phyloP scores from a whole-genome alignment of 2,888 invertebrate genomes.

The Aricia artaxerxes region DNA sequence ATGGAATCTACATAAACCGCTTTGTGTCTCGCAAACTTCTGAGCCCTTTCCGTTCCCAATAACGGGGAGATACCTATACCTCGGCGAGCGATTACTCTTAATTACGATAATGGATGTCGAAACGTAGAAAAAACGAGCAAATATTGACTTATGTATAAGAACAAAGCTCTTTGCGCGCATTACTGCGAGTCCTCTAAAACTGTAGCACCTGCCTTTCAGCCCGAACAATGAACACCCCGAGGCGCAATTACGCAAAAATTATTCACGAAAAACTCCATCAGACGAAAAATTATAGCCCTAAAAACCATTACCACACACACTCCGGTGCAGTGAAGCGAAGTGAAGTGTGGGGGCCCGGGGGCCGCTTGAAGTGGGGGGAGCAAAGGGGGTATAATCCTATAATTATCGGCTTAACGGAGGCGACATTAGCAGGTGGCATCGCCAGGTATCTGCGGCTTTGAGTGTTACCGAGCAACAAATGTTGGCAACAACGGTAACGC shows the following conservation, averaged over 20 bases:
- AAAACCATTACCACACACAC: slow-evolving; percentile 75
- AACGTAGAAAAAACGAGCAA: slow-evolving; percentile 8
- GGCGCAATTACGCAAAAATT: slow-evolving; percentile 59
- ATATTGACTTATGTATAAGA: slow-evolving; percentile 22
- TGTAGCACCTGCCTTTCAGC: slow-evolving; percentile 42
- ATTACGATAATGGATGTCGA: background rate
- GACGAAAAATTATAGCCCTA: slow-evolving; percentile 71
- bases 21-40: background rate
- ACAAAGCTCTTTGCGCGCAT: slow-evolving; percentile 16
- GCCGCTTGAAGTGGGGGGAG: slow-evolving; percentile 47
- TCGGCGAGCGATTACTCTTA: background rate
- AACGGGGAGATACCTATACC: background rate
- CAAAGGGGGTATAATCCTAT: slow-evolving; percentile 69
- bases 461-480: slow-evolving; percentile 56
- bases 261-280: slow-evolving; percentile 62
- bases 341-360: slow-evolving; percentile 58
- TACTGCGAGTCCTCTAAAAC: slow-evolving; percentile 37
- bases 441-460: slow-evolving; percentile 40
- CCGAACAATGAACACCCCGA: slow-evolving; percentile 45
- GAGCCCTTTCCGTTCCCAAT: background rate
- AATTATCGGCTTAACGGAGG: slow-evolving; percentile 79
- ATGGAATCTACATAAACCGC: slow-evolving; percentile 11
- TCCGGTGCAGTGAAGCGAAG: slow-evolving; percentile 67
- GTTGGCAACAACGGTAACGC: slow-evolving; percentile 32
- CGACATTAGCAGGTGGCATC: slow-evolving; percentile 73